Evolutionary conservation across 2,113 vertebrate genomes (phyloP).

Genomic region (Rhinopomastus cyanomelas): DNA sequence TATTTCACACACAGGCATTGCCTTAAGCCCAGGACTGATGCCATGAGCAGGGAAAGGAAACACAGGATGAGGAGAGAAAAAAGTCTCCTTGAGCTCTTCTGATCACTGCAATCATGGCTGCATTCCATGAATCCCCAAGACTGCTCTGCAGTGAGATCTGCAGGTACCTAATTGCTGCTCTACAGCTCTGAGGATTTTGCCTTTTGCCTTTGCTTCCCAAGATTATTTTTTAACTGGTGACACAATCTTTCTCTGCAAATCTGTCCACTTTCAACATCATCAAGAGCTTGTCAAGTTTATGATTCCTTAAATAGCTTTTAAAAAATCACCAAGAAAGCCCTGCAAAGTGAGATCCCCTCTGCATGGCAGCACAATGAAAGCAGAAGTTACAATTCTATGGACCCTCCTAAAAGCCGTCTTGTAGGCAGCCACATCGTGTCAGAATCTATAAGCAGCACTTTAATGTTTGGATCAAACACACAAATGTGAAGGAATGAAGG

Average conservation of each 20-base stretch:
- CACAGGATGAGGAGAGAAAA: neutral
- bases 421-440: neutral
- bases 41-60: neutral
- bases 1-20: rapidly evolving
- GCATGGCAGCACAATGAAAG: neutral
- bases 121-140: neutral
- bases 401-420: neutral
- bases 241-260: neutral
- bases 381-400: neutral
- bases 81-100: neutral
- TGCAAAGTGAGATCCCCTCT: conserved; percentile 8
- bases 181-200: neutral
- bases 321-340: neutral
- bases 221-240: neutral
- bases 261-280: neutral
- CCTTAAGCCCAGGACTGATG: neutral
- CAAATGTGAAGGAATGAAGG: conserved; percentile 73
- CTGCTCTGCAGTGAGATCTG: neutral
- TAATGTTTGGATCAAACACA: conserved; percentile 67
- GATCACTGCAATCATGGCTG: neutral
- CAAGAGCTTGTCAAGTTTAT: neutral
- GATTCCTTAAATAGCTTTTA: conserved; percentile 27
- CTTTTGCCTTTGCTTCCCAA: neutral
- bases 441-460: conserved; percentile 43
- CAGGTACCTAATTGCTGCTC: neutral